Evolutionary conservation across 2,888 invertebrate species (phyloP).

Genomic region (Pyrochroa serraticornis): DNA sequence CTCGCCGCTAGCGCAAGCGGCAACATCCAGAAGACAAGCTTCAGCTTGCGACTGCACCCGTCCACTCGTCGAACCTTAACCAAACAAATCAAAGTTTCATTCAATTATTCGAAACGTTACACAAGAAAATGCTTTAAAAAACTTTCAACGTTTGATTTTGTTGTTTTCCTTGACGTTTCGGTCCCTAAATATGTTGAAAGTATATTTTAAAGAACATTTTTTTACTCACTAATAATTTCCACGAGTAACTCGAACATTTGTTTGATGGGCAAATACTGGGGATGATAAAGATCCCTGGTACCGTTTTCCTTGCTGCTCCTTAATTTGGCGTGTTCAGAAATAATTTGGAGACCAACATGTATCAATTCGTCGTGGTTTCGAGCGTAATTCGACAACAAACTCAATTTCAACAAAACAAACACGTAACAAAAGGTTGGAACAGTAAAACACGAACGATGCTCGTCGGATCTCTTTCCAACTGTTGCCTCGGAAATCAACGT

Average conservation of each 20-base stretch:
- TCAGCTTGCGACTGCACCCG: conserved; percentile 79
- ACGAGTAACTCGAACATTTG: conserved; percentile 83
- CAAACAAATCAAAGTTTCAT: neutral
- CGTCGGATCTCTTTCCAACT: conserved; percentile 48
- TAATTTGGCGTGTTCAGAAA: conserved; percentile 75
- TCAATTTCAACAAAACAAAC: conserved; percentile 77
- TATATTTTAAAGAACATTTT: too few relatives aligned
- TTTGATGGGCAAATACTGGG: conserved; percentile 78
- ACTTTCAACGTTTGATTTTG: too few relatives aligned
- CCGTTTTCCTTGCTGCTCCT: conserved; percentile 57
- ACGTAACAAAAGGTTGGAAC: conserved; percentile 83
- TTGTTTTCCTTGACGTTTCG: too few relatives aligned
- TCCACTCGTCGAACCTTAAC: conserved; percentile 66
- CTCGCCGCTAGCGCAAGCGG: conserved; percentile 73
- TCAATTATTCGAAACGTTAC: neutral
- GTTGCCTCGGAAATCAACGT: conserved; percentile 63
- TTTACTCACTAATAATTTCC: conserved; percentile 74
- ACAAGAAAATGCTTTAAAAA: neutral
- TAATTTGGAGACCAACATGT: conserved; percentile 67
- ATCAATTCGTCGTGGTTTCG: conserved; percentile 64
- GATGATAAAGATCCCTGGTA: conserved; percentile 67
- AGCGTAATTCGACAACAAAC: conserved; percentile 59
- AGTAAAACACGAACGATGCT: conserved; percentile 58
- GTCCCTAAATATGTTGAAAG: neutral
- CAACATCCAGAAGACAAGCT: conserved; percentile 80